phyloP scores from a whole-genome alignment of 2,888 invertebrate species.

The Taenaris catops region DNA sequence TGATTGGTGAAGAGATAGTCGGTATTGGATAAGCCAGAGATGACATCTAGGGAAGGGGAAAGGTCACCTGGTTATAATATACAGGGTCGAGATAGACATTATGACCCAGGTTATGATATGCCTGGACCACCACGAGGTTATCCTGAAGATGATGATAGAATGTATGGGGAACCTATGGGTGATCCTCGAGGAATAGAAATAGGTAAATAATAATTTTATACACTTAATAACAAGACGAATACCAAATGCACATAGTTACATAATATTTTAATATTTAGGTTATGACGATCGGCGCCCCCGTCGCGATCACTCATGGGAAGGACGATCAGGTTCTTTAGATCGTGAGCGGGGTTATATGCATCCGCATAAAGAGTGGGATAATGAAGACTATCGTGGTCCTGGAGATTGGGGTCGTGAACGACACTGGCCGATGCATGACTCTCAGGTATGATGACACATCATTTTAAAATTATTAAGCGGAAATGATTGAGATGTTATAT shows the following conservation, averaged over 20 bases:
- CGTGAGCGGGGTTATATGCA: slow-evolving; percentile 69
- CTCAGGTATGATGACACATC: slow-evolving; percentile 60
- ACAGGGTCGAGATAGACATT: slow-evolving; percentile 65
- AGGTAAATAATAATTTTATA: slow-evolving; percentile 39
- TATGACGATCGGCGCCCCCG: slow-evolving; percentile 73
- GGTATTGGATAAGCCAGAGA: no score
- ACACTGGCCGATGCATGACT: slow-evolving; percentile 69
- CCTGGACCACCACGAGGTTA: slow-evolving; percentile 68
- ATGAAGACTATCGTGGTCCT: slow-evolving; percentile 75
- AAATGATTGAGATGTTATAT: no score
- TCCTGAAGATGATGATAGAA: slow-evolving; percentile 75
- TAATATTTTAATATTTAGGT: slow-evolving; percentile 30
- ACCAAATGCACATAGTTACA: no score
- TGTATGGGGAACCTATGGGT: slow-evolving; percentile 67
- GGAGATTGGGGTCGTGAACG: slow-evolving; percentile 73
- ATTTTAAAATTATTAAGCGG: no score
- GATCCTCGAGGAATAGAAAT: slow-evolving; percentile 66
- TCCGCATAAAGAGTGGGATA: slow-evolving; percentile 73
- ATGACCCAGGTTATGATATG: slow-evolving; percentile 67
- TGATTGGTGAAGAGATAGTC: no score
- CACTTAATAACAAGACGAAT: no score
- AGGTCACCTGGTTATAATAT: slow-evolving; percentile 63
- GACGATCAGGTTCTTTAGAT: slow-evolving; percentile 67
- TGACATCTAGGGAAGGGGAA: no score
- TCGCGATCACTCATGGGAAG: slow-evolving; percentile 79